These are phyloP conservation scores for Platycnemis pennipes DNA, from an alignment of 2,888 invertebrate species.

Conservation along the genomic window DNA sequence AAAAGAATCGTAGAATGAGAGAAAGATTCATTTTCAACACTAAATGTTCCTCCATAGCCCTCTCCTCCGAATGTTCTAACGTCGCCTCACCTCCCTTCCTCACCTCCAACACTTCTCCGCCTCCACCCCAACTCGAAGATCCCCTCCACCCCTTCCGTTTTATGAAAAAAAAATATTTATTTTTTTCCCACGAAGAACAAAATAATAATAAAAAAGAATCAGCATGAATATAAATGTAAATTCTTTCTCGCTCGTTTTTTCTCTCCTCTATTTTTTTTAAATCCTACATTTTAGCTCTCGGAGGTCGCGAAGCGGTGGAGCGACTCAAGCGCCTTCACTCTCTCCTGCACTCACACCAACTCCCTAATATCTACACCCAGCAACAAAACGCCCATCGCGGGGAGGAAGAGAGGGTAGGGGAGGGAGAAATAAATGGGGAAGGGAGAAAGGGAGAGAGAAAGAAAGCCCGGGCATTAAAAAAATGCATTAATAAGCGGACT, in stretches of 20 bases:
- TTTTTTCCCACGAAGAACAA: constrained; percentile 13
- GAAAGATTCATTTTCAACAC: not conserved
- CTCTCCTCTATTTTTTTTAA: not conserved
- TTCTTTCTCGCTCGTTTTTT: not conserved
- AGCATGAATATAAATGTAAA: constrained; percentile 5
- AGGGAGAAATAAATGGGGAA: not conserved
- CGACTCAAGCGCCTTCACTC: constrained; percentile 5
- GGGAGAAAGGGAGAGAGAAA: not conserved
- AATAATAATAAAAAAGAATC: not conserved
- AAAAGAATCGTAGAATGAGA: too few relatives aligned
- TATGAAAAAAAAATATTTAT: not conserved
- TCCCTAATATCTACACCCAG: constrained; percentile 39
- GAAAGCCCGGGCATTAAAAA: not conserved
- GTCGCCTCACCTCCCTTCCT: not conserved
- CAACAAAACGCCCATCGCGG: constrained; percentile 49
- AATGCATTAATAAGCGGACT: constrained; percentile 26
- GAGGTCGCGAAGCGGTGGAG: constrained; percentile 48
- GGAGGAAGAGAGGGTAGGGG: not conserved
- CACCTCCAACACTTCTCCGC: not conserved
- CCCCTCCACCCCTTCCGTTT: not conserved
- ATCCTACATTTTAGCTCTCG: not conserved
- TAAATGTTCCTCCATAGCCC: not conserved
- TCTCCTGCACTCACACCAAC: not conserved
- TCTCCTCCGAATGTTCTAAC: not conserved
- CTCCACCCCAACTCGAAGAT: not conserved